Evolutionary conservation across 2,113 vertebrate genomes (phyloP).

Genomic region (Maccullochella peelii): DNA sequence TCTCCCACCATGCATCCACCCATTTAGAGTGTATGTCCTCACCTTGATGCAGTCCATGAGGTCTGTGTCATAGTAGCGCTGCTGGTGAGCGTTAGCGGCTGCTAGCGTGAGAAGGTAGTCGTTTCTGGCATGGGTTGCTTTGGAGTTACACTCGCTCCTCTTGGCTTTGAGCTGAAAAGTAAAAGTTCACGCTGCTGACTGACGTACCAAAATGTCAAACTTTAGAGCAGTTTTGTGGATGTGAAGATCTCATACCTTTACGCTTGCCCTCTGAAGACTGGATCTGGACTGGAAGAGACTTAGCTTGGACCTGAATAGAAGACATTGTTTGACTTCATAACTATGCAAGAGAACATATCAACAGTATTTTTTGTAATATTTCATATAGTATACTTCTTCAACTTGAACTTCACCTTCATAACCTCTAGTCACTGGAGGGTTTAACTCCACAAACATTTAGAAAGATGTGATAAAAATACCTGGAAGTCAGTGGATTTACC

Average conservation of each 20-base stretch:
- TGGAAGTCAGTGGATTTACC: background rate
- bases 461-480: background rate
- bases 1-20: too few species aligned
- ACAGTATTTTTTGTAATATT: background rate
- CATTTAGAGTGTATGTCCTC: background rate
- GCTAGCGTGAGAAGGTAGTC: slow-evolving; percentile 97
- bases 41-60: slow-evolving; percentile 90
- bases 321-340: background rate
- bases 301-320: slow-evolving; percentile 92
- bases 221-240: rapidly evolving
- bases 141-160: slow-evolving; percentile 94
- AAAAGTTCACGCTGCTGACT: background rate
- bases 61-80: slow-evolving; percentile 95
- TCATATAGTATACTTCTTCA: background rate
- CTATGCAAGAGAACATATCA: background rate
- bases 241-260: slow-evolving; percentile 88
- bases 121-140: slow-evolving; percentile 94
- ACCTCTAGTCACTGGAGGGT: background rate
- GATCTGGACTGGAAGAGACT: slow-evolving; percentile 98
- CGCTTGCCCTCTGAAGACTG: slow-evolving; percentile 98
- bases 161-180: slow-evolving; percentile 93
- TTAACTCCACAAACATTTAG: background rate
- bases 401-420: background rate
- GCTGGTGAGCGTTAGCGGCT: slow-evolving; percentile 96
- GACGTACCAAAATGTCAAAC: background rate